Conservation (phyloP, 2,888 invertebrate species). For the Platycheirus albimanus region DNA sequence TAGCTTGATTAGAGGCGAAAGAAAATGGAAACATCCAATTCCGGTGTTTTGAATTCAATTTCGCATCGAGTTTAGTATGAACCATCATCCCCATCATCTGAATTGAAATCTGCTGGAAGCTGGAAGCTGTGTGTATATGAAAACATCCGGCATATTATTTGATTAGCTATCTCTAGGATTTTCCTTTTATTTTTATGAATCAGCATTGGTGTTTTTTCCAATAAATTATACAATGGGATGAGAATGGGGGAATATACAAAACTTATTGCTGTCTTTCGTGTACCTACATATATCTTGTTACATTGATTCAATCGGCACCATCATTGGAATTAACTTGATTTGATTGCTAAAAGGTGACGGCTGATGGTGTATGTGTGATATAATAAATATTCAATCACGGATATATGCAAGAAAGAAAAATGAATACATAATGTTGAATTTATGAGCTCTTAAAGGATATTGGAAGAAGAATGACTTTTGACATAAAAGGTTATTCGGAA, state of each 20-base stretch:
- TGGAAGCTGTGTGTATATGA: neutral
- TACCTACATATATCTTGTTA: no score
- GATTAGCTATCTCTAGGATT: slow-evolving; percentile 45
- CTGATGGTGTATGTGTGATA: neutral
- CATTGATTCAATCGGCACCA: slow-evolving; percentile 18
- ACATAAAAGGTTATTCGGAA: no score
- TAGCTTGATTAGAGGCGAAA: slow-evolving; percentile 54
- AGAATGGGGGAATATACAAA: neutral
- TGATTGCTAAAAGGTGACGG: neutral
- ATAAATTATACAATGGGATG: neutral
- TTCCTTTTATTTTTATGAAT: slow-evolving; percentile 19
- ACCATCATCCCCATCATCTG: no score
- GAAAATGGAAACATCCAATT: slow-evolving; percentile 43
- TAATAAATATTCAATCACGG: no score
- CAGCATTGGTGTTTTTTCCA: slow-evolving; percentile 2
- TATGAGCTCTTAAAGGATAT: no score
- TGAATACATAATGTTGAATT: no score
- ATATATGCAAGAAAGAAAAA: no score
- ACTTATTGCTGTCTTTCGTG: slow-evolving; percentile 27
- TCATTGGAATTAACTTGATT: slow-evolving; percentile 14
- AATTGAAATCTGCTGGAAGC: no score
- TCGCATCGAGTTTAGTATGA: slow-evolving; percentile 33
- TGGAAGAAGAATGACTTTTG: no score
- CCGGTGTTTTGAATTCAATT: slow-evolving; percentile 59
- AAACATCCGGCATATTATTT: slow-evolving; percentile 42